Conservation (phyloP, 2,113 vertebrate species). For the Eptesicus fuscus region DNA sequence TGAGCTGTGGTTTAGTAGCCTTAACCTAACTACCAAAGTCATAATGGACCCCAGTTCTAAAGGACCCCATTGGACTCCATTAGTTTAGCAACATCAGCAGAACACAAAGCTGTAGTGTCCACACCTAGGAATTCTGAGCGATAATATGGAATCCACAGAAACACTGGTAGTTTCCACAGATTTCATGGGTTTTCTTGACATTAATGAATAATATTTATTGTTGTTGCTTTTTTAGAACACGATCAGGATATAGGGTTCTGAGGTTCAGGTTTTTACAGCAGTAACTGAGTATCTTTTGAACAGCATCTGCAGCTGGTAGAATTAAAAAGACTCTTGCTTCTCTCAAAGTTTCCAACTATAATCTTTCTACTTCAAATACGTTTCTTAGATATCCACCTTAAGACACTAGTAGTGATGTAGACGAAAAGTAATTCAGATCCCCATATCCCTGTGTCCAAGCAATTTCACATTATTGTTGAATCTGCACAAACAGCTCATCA, state of each 20-base stretch:
- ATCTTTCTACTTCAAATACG: slow-evolving; percentile 43
- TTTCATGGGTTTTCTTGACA: background rate
- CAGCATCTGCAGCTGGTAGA: slow-evolving; percentile 49
- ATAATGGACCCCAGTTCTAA: slow-evolving; percentile 52
- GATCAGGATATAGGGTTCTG: background rate
- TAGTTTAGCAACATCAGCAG: background rate
- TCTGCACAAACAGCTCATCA: slow-evolving; percentile 73
- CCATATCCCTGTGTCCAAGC: slow-evolving; percentile 66
- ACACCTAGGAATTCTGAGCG: background rate
- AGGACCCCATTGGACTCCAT: slow-evolving; percentile 48
- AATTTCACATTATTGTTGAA: slow-evolving; percentile 71
- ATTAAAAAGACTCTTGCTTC: slow-evolving; percentile 10
- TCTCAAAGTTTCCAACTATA: background rate
- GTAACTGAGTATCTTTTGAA: slow-evolving; percentile 14
- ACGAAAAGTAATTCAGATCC: slow-evolving; percentile 59
- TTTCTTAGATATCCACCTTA: slow-evolving; percentile 74
- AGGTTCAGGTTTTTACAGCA: background rate
- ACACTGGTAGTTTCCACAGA: background rate
- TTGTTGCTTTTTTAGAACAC: slow-evolving; percentile 11
- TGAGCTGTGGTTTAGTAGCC: slow-evolving; percentile 58
- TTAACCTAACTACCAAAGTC: slow-evolving; percentile 30
- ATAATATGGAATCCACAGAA: background rate
- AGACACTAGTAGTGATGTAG: slow-evolving; percentile 57
- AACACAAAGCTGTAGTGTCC: background rate
- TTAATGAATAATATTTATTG: slow-evolving; percentile 5